Evolutionary conservation across 2,797 vertebrate genomes (phyloP).

Genomic region (Enteromius trimaculatus): DNA sequence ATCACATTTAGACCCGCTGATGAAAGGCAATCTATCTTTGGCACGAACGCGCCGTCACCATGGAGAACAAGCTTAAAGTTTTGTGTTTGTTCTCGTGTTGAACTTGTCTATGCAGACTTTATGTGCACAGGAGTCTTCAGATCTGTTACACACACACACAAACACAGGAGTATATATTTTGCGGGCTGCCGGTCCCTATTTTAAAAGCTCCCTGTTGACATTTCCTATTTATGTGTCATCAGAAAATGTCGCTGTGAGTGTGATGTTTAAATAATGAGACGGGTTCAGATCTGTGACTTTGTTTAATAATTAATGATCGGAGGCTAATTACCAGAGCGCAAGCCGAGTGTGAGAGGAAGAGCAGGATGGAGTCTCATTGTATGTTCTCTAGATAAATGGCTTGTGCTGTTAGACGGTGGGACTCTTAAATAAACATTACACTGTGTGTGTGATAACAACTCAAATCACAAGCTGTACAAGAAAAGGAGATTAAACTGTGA

Average conservation of each 20-base stretch:
- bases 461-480: conserved; percentile 15
- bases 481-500: conserved; percentile 18
- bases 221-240: conserved; percentile 53
- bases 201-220: conserved; percentile 43
- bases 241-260: conserved; percentile 49
- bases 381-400: background rate
- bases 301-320: conserved; percentile 60
- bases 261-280: conserved; percentile 61
- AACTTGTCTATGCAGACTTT: conserved; percentile 15
- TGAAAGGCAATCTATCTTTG: conserved; percentile 24
- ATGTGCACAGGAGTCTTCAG: conserved; percentile 12
- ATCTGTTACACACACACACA: conserved; percentile 32
- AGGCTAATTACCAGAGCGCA: conserved; percentile 57
- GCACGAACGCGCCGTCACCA: background rate
- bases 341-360: conserved; percentile 21
- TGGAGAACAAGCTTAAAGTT: background rate
- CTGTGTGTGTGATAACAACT: background rate
- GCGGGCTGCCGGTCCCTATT: background rate
- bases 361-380: conserved; percentile 12
- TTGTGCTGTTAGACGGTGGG: conserved; percentile 5
- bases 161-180: background rate
- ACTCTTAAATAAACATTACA: conserved; percentile 30
- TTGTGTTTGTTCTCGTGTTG: conserved; percentile 12
- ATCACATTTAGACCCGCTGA: background rate
- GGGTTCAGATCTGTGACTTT: conserved; percentile 53